Percentiles rank a stretch among this genome's conserved stretches.
Conservation (phyloP, 2,888 invertebrate genomes). For the Harpalus rufipes region DNA sequence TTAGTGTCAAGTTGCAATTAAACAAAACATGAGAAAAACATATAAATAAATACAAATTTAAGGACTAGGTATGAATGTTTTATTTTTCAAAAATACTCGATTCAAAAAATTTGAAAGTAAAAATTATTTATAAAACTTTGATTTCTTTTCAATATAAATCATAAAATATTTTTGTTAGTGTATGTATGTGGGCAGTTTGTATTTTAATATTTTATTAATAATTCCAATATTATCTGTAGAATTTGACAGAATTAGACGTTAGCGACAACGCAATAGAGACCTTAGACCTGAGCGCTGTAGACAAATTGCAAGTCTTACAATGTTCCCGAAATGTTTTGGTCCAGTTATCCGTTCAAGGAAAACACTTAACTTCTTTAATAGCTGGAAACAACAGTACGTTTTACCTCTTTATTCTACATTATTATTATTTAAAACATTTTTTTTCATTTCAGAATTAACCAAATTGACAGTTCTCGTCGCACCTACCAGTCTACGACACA, state of each 20-base stretch:
- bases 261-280: constrained; percentile 91
- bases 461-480: constrained; percentile 84
- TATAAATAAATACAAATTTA: too few species aligned
- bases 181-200: too few species aligned
- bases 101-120: too few species aligned
- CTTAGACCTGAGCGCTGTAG: constrained; percentile 88
- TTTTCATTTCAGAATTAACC: constrained; percentile 83
- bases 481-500: constrained; percentile 85
- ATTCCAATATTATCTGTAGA: constrained; percentile 80
- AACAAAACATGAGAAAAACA: too few species aligned
- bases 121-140: too few species aligned
- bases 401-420: not conserved
- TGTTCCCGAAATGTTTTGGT: constrained; percentile 88
- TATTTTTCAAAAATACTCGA: too few species aligned
- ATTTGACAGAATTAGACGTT: constrained; percentile 89
- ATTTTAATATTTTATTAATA: too few species aligned
- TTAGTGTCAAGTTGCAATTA: too few species aligned
- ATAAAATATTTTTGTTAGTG: too few species aligned
- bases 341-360: constrained; percentile 89
- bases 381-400: constrained; percentile 90
- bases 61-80: too few species aligned
- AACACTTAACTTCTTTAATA: constrained; percentile 85
- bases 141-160: too few species aligned
- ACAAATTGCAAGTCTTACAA: constrained; percentile 86
- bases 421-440: constrained; percentile 30